phyloP scores from a whole-genome alignment of 2,888 invertebrate genomes.

The Adineta ricciae region DNA sequence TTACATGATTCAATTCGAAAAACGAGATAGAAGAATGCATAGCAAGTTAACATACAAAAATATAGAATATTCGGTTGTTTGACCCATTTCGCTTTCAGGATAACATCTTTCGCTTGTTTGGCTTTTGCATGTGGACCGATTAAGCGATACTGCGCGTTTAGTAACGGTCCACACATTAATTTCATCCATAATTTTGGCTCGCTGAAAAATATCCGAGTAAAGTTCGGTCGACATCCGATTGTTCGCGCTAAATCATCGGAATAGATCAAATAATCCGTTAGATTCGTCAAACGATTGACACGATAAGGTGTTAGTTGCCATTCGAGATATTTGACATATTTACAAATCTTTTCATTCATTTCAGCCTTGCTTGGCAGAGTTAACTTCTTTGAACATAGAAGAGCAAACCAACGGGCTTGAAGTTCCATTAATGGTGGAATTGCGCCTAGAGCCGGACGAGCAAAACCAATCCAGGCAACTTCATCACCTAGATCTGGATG shows the following conservation, averaged over 20 bases:
- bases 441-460: not conserved
- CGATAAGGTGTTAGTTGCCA: conserved; percentile 8
- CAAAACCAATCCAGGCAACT: not conserved
- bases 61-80: not conserved
- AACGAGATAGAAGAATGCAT: not conserved
- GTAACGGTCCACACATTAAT: not conserved
- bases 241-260: not conserved
- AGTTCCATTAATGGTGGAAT: not conserved
- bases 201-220: not conserved
- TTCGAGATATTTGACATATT: not conserved
- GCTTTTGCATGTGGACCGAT: not conserved
- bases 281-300: not conserved
- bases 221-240: not conserved
- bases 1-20: conserved; percentile 17
- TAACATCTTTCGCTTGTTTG: not conserved
- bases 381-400: conserved; percentile 1
- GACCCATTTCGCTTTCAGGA: conserved; percentile 14
- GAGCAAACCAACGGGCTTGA: not conserved
- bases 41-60: not conserved
- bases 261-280: conserved; percentile 4
- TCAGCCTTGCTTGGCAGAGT: not conserved
- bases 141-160: not conserved
- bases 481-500: not conserved
- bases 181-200: conserved; percentile 10
- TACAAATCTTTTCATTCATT: not conserved